Percentiles rank a stretch among this genome's conserved stretches.
Evolutionary conservation across 2,797 vertebrate species (phyloP).

Genomic region (Microctenopoma lineatum): DNA sequence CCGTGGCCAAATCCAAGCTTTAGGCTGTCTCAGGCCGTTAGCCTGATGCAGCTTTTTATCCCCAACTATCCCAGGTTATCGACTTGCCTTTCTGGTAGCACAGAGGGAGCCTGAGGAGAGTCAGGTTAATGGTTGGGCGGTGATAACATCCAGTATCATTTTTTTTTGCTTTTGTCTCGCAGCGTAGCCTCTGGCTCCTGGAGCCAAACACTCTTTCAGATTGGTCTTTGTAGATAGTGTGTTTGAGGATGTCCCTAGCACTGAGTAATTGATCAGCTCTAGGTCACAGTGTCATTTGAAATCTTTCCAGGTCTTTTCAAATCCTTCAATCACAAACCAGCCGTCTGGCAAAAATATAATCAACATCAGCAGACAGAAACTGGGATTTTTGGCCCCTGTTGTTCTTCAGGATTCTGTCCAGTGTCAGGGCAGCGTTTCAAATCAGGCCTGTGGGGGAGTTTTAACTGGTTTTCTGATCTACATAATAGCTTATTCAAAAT

Average conservation of each 20-base stretch:
- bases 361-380: slow-evolving; percentile 28
- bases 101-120: background rate
- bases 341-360: slow-evolving; percentile 38
- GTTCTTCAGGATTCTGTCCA: background rate
- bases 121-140: slow-evolving; percentile 9
- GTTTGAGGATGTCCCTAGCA: slow-evolving; percentile 19
- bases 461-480: too few species aligned
- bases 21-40: slow-evolving; percentile 25
- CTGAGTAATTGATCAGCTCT: slow-evolving; percentile 40
- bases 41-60: slow-evolving; percentile 20
- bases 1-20: slow-evolving; percentile 15
- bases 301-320: slow-evolving; percentile 41
- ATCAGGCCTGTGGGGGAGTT: too few species aligned
- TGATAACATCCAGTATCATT: slow-evolving; percentile 25
- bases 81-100: slow-evolving; percentile 4
- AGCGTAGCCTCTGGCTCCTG: slow-evolving; percentile 4
- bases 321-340: slow-evolving; percentile 31
- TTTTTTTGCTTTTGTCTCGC: background rate
- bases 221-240: slow-evolving; percentile 34
- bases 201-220: slow-evolving; percentile 8
- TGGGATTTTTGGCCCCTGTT: background rate
- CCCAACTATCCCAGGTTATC: slow-evolving; percentile 14
- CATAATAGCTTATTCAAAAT: background rate
- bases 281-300: slow-evolving; percentile 40
- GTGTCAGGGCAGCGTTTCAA: background rate